phyloP scores from a whole-genome alignment of 2,888 invertebrate species.

The Aphodius sticticus region DNA sequence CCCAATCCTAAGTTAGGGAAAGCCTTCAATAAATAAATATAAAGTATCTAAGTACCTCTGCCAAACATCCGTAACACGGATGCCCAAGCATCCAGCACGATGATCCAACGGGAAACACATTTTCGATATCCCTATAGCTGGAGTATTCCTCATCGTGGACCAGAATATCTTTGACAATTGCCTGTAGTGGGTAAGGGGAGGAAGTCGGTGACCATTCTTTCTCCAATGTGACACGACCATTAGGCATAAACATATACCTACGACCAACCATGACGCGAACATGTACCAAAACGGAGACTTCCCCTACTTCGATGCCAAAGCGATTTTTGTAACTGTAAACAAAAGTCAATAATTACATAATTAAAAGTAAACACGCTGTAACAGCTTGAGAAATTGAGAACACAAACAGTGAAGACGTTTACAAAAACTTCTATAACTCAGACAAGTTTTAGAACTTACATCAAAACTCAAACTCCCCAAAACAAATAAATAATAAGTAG shows the following conservation, averaged over 20 bases:
- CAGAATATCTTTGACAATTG: conserved; percentile 66
- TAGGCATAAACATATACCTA: conserved; percentile 66
- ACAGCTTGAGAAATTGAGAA: neutral
- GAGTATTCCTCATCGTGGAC: conserved; percentile 59
- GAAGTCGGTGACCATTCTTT: conserved; percentile 75
- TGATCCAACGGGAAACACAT: conserved; percentile 74
- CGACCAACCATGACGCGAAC: conserved; percentile 77
- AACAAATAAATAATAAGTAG: neutral
- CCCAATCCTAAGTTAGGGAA: no score
- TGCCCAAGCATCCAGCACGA: conserved; percentile 79
- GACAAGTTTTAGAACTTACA: no score
- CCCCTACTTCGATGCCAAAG: conserved; percentile 81
- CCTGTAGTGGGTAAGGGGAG: conserved; percentile 75
- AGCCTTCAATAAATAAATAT: no score
- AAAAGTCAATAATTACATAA: conserved; percentile 46
- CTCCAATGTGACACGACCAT: conserved; percentile 70
- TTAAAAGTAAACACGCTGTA: conserved; percentile 19
- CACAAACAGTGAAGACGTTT: no score
- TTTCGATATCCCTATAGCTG: conserved; percentile 61
- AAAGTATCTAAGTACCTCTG: conserved; percentile 65
- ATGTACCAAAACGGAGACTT: conserved; percentile 72
- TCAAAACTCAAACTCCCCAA: no score
- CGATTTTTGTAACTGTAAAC: conserved; percentile 71
- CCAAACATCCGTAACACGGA: conserved; percentile 83
- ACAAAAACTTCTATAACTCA: no score